These are phyloP conservation scores for Tetrao urogallus DNA, from an alignment of 2,113 vertebrate species.

Conservation along the genomic window DNA sequence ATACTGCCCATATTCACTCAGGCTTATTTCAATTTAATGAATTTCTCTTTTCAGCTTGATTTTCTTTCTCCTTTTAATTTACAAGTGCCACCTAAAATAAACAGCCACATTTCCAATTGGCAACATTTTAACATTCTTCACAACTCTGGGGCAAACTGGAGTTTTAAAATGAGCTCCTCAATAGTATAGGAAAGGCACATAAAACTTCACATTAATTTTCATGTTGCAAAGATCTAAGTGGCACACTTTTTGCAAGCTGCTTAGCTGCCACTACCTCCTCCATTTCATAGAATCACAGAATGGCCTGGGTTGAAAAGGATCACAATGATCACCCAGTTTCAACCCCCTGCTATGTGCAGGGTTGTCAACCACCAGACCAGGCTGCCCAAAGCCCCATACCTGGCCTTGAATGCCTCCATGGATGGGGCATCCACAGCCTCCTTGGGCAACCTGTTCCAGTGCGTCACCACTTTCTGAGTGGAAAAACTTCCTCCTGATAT, in stretches of 20 bases:
- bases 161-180: constrained; percentile 29
- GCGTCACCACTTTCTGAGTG: too few species aligned
- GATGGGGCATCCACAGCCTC: too few species aligned
- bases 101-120: constrained; percentile 4
- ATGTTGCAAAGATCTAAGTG: neutral
- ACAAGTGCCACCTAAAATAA: constrained; percentile 6
- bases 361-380: too few species aligned
- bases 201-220: constrained; percentile 7
- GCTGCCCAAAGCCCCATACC: too few species aligned
- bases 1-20: neutral
- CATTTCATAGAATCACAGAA: neutral
- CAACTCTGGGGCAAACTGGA: constrained; percentile 6
- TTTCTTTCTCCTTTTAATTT: constrained; percentile 40
- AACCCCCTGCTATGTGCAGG: too few species aligned
- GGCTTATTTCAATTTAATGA: constrained; percentile 23
- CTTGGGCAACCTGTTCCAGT: too few species aligned
- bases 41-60: constrained; percentile 6
- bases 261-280: neutral
- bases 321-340: too few species aligned
- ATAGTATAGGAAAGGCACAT: neutral
- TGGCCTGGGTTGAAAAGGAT: too few species aligned
- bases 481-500: too few species aligned
- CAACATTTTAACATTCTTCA: constrained; percentile 22
- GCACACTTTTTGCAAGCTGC: neutral
- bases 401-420: too few species aligned